Evolutionary conservation across 2,113 vertebrate genomes (phyloP), one percentile per base, ranked within the genome.

Genomic region (Cyprinodon variegatus): DNA sequence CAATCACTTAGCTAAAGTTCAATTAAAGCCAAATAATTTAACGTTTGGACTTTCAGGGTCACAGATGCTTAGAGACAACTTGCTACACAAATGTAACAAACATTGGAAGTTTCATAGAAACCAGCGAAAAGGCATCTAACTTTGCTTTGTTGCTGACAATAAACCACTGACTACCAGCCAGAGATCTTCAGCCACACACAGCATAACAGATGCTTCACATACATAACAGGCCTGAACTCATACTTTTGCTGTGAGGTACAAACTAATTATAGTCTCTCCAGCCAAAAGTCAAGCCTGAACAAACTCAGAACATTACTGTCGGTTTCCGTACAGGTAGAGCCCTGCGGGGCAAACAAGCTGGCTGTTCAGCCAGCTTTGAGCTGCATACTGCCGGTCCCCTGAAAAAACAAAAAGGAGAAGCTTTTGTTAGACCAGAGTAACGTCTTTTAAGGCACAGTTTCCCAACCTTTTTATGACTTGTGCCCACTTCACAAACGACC

Each of bases 81-180:
- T 94, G 91, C 88, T 94, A 94, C 88, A 75, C 15, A 1, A 90
- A 93, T 13, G 94, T 95, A 96, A 93, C 95, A 94, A 96, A 96
- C 94, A 85, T 70, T 90, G 88, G 93, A 96, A 96, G 95, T 96
- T 96, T 97, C 96, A 95, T 37, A 95, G 96, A 97, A 97, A 97
- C 96, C 95, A 95, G 83, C 76, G 63, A 65, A 87, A 83, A 83
- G 43, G 75, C 94, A 96, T 91, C 93, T 80, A 59, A 74, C 37
- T 66, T 69, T 79, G 88, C 67, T 84, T 72, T 86, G 77, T 37
- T 68, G 73, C 61, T 65, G 17, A 82, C 3, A 53, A 43, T n/a
- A 76, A 79, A 86, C 6, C 61, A 62, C 69, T 68, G 67, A 68
- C 70, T 72, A 78, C 82, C 81, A 76, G 77, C 81, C 82, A 80